These are phyloP conservation scores for Noturus placidus DNA, from an alignment of 2,113 vertebrate species.

Conservation along the genomic window DNA sequence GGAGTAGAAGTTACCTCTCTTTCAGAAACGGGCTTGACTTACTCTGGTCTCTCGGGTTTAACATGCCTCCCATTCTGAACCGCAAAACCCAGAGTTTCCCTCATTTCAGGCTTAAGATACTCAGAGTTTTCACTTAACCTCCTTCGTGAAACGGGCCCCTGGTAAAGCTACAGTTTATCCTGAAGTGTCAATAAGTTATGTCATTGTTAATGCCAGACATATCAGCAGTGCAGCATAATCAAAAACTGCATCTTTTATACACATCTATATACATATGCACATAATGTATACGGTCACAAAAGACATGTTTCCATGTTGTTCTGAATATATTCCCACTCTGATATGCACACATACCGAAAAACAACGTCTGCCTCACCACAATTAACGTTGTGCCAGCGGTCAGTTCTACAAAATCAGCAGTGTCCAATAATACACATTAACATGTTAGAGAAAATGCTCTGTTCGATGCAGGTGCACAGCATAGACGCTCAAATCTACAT, in stretches of 20 bases:
- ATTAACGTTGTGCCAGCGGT: slow-evolving; percentile 14
- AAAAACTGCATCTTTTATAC: neutral
- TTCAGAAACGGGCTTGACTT: too few relatives aligned
- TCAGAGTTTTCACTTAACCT: too few relatives aligned
- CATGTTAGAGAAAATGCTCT: slow-evolving; percentile 20
- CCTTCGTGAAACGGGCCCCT: too few relatives aligned
- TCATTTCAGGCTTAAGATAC: too few relatives aligned
- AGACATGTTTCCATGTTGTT: neutral
- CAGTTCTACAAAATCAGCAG: slow-evolving; percentile 15
- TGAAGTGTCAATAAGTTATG: neutral
- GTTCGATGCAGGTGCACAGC: slow-evolving; percentile 32
- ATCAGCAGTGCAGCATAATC: neutral
- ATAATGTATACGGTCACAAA: neutral
- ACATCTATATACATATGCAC: neutral
- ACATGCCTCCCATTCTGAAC: too few relatives aligned
- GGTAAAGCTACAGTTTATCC: neutral
- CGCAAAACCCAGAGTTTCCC: too few relatives aligned
- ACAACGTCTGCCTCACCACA: slow-evolving; percentile 2
- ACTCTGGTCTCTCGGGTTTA: too few relatives aligned
- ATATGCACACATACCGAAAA: neutral
- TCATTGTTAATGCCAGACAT: neutral
- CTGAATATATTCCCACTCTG: neutral
- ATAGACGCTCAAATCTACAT: slow-evolving; percentile 32
- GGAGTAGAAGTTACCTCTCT: too few relatives aligned
- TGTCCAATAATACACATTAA: slow-evolving; percentile 21